phyloP scores from a whole-genome alignment of 1,140 invertebrate species.

The Drosophila miranda region DNA sequence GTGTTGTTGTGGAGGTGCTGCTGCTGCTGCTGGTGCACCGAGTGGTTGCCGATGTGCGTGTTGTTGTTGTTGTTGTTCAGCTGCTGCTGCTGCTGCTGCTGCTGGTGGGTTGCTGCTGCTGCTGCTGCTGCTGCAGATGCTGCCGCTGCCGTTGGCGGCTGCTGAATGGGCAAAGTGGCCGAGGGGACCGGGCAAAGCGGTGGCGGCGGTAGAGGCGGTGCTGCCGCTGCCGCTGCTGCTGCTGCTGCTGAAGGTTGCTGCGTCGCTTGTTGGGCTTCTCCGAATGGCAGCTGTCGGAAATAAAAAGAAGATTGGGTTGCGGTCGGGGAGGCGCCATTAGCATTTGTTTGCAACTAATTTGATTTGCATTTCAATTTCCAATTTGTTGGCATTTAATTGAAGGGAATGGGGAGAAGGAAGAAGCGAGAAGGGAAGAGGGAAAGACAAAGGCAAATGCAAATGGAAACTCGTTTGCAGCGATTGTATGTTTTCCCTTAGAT shows the following conservation, averaged over 20 bases:
- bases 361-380: conserved; percentile 72
- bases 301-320: neutral
- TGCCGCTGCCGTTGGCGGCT: conserved; percentile 27
- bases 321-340: conserved; percentile 24
- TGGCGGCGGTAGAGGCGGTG: conserved; percentile 42
- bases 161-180: conserved; percentile 59
- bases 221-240: conserved; percentile 31
- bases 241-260: conserved; percentile 51
- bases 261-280: conserved; percentile 72
- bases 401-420: neutral
- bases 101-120: conserved; percentile 44
- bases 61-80: conserved; percentile 36
- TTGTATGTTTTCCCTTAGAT: too few relatives aligned
- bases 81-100: conserved; percentile 45
- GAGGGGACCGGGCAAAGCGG: conserved; percentile 49
- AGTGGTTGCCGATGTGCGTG: conserved; percentile 17
- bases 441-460: conserved; percentile 3
- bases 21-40: conserved; percentile 7
- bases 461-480: neutral
- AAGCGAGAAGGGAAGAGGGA: neutral
- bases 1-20: conserved; percentile 29
- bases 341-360: conserved; percentile 61
- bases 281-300: conserved; percentile 60
- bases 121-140: conserved; percentile 29
- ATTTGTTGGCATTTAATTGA: conserved; percentile 66